Evolutionary conservation across 1,140 invertebrate genomes (phyloP).

Genomic region (Drosophila nannoptera): DNA sequence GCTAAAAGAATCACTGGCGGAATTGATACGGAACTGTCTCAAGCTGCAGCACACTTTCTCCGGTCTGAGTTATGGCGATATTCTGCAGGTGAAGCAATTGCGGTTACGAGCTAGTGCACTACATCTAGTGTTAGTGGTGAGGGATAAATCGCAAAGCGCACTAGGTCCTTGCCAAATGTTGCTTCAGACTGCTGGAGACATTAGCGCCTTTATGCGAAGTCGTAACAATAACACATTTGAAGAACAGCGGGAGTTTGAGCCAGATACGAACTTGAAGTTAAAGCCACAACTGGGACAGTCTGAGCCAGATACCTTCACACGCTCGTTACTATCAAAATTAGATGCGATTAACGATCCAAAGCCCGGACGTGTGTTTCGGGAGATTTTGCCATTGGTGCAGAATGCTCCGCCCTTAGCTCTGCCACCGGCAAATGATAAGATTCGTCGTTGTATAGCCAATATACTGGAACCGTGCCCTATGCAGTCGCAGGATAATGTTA

Average conservation of each 20-base stretch:
- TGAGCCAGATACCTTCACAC: conserved; percentile 87
- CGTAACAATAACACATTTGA: conserved; percentile 5
- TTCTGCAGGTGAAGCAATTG: conserved; percentile 89
- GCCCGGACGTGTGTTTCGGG: conserved; percentile 89
- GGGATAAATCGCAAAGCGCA: conserved; percentile 80
- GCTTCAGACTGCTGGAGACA: conserved; percentile 73
- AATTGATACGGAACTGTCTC: conserved; percentile 86
- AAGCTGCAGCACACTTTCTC: conserved; percentile 90
- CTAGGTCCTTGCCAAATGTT: conserved; percentile 80
- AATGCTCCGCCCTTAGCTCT: conserved; percentile 82
- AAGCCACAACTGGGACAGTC: conserved; percentile 5
- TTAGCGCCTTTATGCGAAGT: conserved; percentile 59
- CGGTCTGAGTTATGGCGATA: conserved; percentile 86
- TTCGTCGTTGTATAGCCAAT: conserved; percentile 87
- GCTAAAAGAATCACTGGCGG: conserved; percentile 77
- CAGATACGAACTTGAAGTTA: conserved; percentile 1
- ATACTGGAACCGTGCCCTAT: conserved; percentile 92
- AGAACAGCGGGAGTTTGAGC: conserved; percentile 4
- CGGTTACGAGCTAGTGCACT: conserved; percentile 90
- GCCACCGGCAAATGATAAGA: conserved; percentile 84
- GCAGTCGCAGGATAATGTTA: conserved; percentile 86
- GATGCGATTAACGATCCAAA: conserved; percentile 89
- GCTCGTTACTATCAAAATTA: conserved; percentile 88
- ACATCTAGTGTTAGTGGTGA: conserved; percentile 86
- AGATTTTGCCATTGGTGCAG: conserved; percentile 89